Base-by-base conservation (phyloP, 2,797 vertebrate species). In the Propithecus deckenii region DNA sequence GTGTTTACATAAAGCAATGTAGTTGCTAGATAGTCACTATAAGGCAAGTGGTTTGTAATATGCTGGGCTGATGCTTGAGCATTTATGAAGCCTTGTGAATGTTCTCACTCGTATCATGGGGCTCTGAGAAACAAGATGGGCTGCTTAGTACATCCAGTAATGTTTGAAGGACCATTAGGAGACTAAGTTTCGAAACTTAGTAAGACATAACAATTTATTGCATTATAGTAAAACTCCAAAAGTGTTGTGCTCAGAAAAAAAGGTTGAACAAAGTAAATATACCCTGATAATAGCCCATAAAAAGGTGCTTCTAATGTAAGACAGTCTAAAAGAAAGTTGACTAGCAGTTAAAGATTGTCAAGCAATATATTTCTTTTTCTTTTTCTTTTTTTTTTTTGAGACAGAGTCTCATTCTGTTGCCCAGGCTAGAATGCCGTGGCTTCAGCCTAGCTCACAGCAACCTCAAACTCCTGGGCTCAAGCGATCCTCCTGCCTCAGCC, bases 101-200 rank as follows among this genome's bases (percentile, higher is more conserved):
- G 59, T 65, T 65, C 28, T 86, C 30, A 38, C 10, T 88, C 32
- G 63, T 18, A 92, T 94, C 15, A 32, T 12, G 25, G 23, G 28
- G 17, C 46, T 85, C 46, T 93, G 13, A 52, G 57, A 92, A 94
- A 67, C n/a, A 81, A 80, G 50, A 93, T 52, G n/a, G n/a, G 4
- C 18, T 78, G 17, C 41, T 78, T 72, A 23, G 7, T n/a, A 83
- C 11, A 6, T 38, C 30, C 38, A 86, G 32, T 5, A 93, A 71
- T 61, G 13, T 63, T 23, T 94, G 20, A 85, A 18, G 17, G 72
- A 67, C 32, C 22, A 76, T 12, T 84, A 38, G 52, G 25, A 95
- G 32, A 89, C 11, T 87, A 84, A 88, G 94, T 76, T 87, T 90
- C 52, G 25, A 92, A 88, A 74, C 7, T 75, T 38, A 84, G 72